Percentiles rank a stretch among this genome's conserved stretches.
phyloP scores from a whole-genome alignment of 1,140 invertebrate genomes.

The Pomacea maculata region DNA sequence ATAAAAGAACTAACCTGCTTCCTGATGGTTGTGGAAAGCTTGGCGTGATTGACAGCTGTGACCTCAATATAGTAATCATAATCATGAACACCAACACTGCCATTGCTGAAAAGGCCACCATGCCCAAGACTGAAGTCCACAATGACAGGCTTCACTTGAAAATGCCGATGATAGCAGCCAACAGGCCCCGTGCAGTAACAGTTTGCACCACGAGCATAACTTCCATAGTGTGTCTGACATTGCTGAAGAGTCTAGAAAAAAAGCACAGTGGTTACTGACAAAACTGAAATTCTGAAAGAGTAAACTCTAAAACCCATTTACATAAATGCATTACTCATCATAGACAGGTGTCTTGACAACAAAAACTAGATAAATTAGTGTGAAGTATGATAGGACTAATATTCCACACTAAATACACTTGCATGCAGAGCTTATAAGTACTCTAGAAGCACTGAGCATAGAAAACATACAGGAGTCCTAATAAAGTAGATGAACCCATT shows the following conservation, averaged over 20 bases:
- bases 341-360: not conserved
- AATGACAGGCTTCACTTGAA: constrained; percentile 34
- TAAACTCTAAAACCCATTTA: not conserved
- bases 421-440: not conserved
- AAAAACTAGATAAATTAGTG: not conserved
- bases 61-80: constrained; percentile 43
- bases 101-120: constrained; percentile 31
- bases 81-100: constrained; percentile 38
- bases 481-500: no score
- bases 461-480: no score
- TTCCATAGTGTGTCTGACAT: constrained; percentile 32
- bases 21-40: constrained; percentile 27
- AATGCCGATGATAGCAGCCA: constrained; percentile 38
- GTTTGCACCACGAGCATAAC: constrained; percentile 26
- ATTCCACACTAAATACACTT: not conserved
- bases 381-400: not conserved
- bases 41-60: constrained; percentile 36
- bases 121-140: constrained; percentile 10
- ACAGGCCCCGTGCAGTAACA: constrained; percentile 38
- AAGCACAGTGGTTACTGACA: not conserved
- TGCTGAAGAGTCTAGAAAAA: constrained; percentile 24
- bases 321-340: not conserved
- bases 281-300: not conserved
- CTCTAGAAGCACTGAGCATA: not conserved
- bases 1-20: constrained; percentile 32